These are phyloP conservation scores for Phycodurus eques DNA, from an alignment of 2,113 vertebrate genomes.

Conservation along the genomic window DNA sequence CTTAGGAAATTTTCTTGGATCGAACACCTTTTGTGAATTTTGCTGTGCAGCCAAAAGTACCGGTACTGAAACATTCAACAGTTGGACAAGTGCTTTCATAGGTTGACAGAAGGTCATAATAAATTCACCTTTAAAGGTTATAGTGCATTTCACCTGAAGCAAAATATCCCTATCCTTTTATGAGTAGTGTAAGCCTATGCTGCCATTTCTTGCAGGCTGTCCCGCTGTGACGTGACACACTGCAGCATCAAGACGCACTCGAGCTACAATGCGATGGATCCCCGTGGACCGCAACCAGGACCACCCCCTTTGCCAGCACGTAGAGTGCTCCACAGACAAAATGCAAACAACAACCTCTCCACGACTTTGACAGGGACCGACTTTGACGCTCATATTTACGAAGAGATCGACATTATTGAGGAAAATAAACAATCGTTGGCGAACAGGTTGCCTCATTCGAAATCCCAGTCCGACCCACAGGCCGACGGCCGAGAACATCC, in stretches of 20 bases:
- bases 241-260: not conserved
- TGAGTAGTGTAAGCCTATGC: not conserved
- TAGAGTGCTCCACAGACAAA: conserved; percentile 4
- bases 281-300: not conserved
- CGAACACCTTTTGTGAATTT: too few relatives aligned
- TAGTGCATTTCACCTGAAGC: not conserved
- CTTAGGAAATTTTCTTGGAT: too few relatives aligned
- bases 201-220: conserved; percentile 7
- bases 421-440: not conserved
- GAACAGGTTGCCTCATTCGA: not conserved
- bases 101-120: too few relatives aligned
- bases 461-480: not conserved
- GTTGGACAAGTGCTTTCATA: too few relatives aligned
- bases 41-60: too few relatives aligned
- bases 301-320: not conserved
- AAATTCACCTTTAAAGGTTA: too few relatives aligned
- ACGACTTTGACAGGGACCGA: conserved; percentile 13
- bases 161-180: not conserved
- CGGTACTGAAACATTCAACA: too few relatives aligned
- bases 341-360: not conserved
- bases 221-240: conserved; percentile 12
- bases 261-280: conserved; percentile 46
- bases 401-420: not conserved
- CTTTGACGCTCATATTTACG: not conserved
- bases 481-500: not conserved